Conservation (phyloP, 2,888 invertebrate genomes). For the Drosophila sordidula region DNA sequence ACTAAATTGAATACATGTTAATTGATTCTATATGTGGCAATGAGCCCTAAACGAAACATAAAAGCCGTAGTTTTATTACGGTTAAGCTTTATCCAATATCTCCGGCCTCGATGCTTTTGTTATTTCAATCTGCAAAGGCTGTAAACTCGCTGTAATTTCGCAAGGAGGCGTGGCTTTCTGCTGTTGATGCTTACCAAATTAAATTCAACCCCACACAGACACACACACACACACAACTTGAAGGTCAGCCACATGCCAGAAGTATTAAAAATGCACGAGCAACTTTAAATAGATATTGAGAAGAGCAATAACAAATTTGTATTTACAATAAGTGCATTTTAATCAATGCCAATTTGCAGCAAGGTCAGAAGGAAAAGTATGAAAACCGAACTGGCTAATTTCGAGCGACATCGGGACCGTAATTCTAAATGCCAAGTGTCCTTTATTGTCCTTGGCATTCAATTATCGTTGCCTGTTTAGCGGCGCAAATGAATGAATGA, state of each 20-base stretch:
- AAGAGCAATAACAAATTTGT: slow-evolving; percentile 7
- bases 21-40: too few relatives aligned
- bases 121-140: not conserved
- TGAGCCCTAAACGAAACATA: too few relatives aligned
- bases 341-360: slow-evolving; percentile 6
- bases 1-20: too few relatives aligned
- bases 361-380: slow-evolving; percentile 1
- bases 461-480: slow-evolving; percentile 30
- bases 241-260: slow-evolving; percentile 46
- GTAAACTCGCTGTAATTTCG: not conserved
- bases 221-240: slow-evolving; percentile 7
- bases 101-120: not conserved
- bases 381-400: slow-evolving; percentile 17
- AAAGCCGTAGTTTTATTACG: slow-evolving; percentile 8
- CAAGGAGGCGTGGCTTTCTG: slow-evolving; percentile 6
- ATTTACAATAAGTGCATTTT: slow-evolving; percentile 29
- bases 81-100: not conserved
- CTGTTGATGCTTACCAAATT: slow-evolving; percentile 33
- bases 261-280: slow-evolving; percentile 49
- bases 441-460: slow-evolving; percentile 41
- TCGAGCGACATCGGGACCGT: slow-evolving; percentile 17
- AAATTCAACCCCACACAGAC: slow-evolving; percentile 16
- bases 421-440: slow-evolving; percentile 35
- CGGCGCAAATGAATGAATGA: not conserved
- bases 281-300: slow-evolving; percentile 52